Percentiles rank a stretch among this genome's conserved stretches.
phyloP scores from a whole-genome alignment of 1,140 invertebrate genomes.

The Heterodera schachtii region DNA sequence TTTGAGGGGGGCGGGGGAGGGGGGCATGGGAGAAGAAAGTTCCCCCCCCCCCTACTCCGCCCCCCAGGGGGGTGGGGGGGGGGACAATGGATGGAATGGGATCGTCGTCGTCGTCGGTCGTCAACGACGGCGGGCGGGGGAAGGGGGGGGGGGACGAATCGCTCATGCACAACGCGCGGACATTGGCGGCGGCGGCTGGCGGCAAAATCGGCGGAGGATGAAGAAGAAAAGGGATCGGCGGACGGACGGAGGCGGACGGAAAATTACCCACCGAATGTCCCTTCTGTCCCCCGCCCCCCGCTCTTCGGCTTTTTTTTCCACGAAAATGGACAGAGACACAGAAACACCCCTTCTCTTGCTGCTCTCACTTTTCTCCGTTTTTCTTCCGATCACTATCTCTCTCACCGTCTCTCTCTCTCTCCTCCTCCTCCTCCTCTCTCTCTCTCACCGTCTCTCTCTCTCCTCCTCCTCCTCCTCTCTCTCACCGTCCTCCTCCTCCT shows the following conservation, averaged over 20 bases:
- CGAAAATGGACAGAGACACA: too few relatives aligned
- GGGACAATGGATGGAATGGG: not conserved
- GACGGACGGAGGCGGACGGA: not conserved
- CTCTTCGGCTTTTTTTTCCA: not conserved
- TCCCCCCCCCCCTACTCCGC: not conserved
- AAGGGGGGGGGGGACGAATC: not conserved
- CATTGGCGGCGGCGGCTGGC: too few relatives aligned
- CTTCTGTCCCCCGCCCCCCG: too few relatives aligned
- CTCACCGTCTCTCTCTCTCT: too few relatives aligned
- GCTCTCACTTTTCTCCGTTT: too few relatives aligned
- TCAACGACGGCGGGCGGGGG: not conserved
- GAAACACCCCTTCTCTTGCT: too few relatives aligned
- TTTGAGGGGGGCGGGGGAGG: not conserved
- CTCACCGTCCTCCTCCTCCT: too few relatives aligned
- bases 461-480: too few relatives aligned
- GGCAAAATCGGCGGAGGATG: not conserved
- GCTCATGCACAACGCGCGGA: not conserved
- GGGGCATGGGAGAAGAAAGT: not conserved
- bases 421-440: too few relatives aligned
- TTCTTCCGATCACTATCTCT: too few relatives aligned
- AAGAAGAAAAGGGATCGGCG: not conserved
- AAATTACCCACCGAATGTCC: not conserved
- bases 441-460: too few relatives aligned
- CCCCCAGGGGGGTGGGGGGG: not conserved
- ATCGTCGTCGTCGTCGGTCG: conserved; percentile 15